Evolutionary conservation across 1,140 invertebrate genomes (phyloP), one percentile per base, ranked within the genome.

Genomic region (Diorhabda elongata): DNA sequence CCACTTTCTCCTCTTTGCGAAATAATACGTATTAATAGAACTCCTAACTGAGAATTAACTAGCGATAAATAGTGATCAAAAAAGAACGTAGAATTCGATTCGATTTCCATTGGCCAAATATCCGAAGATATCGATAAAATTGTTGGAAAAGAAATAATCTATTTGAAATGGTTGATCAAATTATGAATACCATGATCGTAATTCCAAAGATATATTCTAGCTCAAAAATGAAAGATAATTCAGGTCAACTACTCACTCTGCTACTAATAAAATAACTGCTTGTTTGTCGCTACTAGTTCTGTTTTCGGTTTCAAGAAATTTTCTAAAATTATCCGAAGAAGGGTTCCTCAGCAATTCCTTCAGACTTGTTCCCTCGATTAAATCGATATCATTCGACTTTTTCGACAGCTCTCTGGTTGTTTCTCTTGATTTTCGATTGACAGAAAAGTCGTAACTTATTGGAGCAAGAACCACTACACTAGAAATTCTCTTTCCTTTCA

Each of bases 381-480:
- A 87, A 78, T 86, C 87, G 5, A 89, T 84, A 73, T 87, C 85
- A 78, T 85, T 85, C 68, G 83, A 85, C 84, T 79, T 85, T 41
- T 7, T 6, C 5, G 44, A 41, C 3, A 47, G 43, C 85, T 70
- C 83, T 78, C 67, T 85, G 69, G 76, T 80, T 3, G 83, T 74
- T 45, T 83, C 81, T 70, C 84, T 77, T 68, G 85, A 82, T 42
- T 79, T 71, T 72, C 85, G 77, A 59, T 72, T 73, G 2, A 71
- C 64, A 3, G 73, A 69, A 63, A 76, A 76, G 66, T 77, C 76
- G 73, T 90, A 88, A 77, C 90, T 87, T 3, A 94, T 89, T 0
- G 92, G 92, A 2, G 92, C 91, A 64, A 94, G 79, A 4, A 94
- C 91, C 3, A 94, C 92, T 3, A 94, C 91, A 73, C 91, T 92